These are phyloP conservation scores for Myotis pilosus DNA, from an alignment of 2,797 vertebrate genomes.

Conservation along the genomic window DNA sequence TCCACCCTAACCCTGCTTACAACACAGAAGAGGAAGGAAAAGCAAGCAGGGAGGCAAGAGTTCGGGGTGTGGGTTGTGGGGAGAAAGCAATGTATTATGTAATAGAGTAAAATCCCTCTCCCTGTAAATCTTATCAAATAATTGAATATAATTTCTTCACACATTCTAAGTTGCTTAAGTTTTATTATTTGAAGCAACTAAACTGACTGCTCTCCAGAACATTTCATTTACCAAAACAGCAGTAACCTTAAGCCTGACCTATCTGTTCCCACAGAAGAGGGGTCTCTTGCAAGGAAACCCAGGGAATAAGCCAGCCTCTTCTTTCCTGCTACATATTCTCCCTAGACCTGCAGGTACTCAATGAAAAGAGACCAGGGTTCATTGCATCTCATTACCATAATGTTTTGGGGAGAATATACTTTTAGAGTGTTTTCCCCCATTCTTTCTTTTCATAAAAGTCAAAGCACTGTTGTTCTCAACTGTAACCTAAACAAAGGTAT, in stretches of 20 bases:
- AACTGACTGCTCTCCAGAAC: not conserved
- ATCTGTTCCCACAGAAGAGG: not conserved
- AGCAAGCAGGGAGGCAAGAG: not conserved
- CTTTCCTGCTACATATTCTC: constrained; percentile 1
- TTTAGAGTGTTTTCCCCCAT: not conserved
- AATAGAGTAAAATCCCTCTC: not conserved
- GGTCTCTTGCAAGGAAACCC: not conserved
- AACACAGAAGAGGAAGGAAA: constrained; percentile 52
- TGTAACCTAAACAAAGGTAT: constrained; percentile 10
- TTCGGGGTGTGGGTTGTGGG: not conserved
- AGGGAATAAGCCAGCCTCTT: not conserved
- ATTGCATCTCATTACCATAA: not conserved
- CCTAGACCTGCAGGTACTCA: not conserved
- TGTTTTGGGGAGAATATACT: not conserved
- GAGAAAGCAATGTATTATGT: not conserved
- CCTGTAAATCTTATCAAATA: constrained; percentile 13
- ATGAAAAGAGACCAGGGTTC: not conserved
- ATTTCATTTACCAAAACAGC: not conserved
- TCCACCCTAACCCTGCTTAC: not conserved
- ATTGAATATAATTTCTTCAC: not conserved
- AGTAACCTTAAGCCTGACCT: not conserved
- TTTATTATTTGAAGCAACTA: constrained; percentile 2
- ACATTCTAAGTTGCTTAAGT: not conserved
- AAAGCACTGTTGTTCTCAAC: not conserved
- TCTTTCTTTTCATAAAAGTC: constrained; percentile 45